Evolutionary conservation across 2,113 vertebrate species (phyloP), one percentile per base, ranked within the genome.

Genomic region (Pleuronectes platessa): DNA sequence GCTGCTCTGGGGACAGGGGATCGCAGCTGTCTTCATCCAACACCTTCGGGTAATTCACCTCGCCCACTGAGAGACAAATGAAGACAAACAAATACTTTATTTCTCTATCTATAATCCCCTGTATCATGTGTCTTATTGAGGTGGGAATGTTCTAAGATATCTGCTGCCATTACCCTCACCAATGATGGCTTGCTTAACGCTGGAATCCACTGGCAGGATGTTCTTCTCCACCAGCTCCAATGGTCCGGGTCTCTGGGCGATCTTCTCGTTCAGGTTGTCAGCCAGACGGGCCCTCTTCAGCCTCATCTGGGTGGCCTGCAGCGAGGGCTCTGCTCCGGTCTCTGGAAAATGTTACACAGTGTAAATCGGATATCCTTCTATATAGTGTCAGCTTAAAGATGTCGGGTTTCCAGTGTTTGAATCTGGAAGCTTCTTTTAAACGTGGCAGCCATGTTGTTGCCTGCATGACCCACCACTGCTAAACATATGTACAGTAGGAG

Each of bases 191-290:
- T 98, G 95, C 90, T 99, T 99, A 40, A 99, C 92, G 0, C 93
- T 97, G 83, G 96, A 97, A 78, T 98, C 97, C 45, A 99, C 97
- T 0, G 98, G 97, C 45, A 99, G 88, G 86, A 99, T 99, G 91
- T 99, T 99, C 80, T 99, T 99, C 93, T 98, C 97, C 62, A 99
- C 96, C 83, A 99, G 94, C 90, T 99, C 98, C 97, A 99, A 96
- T 1, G 98, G 98, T 1, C 98, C 98, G 15, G 98, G 98, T 49
- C 98, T 94, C 79, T 99, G 98, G 45, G 98, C 95, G 56, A 99
- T 97, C 92, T 98, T 99, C 86, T 99, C 98, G n/a, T 99, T 99
- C 65, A 99, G 94, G 86, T 98, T 96, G 87, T 99, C 97, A 0
- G 98, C 98, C 61, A 99, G 84, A 0, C 98, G 94, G 12, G 98